Base-by-base conservation (phyloP, 2,888 invertebrate genomes). In the Drosophila flavopinicola region DNA sequence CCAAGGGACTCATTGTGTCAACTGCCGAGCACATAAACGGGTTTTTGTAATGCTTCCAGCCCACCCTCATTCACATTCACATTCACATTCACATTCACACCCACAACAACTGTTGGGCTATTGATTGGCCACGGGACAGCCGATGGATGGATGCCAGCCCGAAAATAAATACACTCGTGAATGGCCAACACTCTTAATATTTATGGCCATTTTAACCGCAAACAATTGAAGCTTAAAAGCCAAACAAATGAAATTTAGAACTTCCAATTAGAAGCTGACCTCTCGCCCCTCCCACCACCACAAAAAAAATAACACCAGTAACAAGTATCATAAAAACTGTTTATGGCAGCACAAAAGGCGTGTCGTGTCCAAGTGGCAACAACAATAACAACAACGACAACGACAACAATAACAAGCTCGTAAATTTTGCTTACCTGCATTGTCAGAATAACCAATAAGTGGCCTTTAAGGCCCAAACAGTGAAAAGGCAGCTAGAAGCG, bases 221-320 rank as follows among this genome's bases (percentile, higher is more conserved):
- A 87, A 79, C 86, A 83, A 86, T 83, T 83, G 86, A 76, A 83
- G 82, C 84, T 87, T 86, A 85, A 86, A 84, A 87, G 88, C 67
- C 80, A 70, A 74, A 87, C 88, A 87, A 20, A 78, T 87, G 77
- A 87, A 87, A 83, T 82, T 82, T 87, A 78, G 86, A 87, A 84
- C 77, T 83, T 70, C 80, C 86, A 87, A 83, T 87, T 86, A 87
- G 85, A 80, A 84, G 68, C 65, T 69, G 73, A 53, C 67, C 87
- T 65, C 10, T n/a, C 13, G n/a, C 52, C 38, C 47, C 59, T 47
- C 23, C 17, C 37, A 58, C 35, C 27, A n/a, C n/a, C n/a, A n/a
- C n/a, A n/a, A n/a, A n/a, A n/a, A n/a, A n/a, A n/a, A n/a, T n/a
- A 39, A 41, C 24, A 54, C 52, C 69, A 53, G 59, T 56, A 70